A percentile compares a stretch with the other conserved stretches of the same genome.
These are phyloP conservation scores for Agrilus mali DNA, from an alignment of 2,888 invertebrate genomes.

Conservation along the genomic window DNA sequence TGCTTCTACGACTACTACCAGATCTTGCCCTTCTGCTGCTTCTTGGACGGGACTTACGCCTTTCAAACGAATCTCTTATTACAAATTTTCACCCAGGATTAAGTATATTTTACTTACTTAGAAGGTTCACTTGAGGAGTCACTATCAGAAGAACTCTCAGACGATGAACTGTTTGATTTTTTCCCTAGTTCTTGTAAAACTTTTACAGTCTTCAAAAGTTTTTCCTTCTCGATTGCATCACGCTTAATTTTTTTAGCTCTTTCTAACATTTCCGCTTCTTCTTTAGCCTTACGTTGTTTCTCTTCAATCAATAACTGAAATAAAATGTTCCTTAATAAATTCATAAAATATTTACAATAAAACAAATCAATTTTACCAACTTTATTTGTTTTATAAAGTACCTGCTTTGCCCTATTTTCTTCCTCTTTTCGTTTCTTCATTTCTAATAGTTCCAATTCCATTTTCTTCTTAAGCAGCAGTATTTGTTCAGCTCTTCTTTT, in stretches of 20 bases:
- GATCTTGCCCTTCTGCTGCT: conserved; percentile 12
- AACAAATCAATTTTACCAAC: neutral
- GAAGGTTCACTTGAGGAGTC: conserved; percentile 20
- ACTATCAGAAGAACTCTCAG: conserved; percentile 19
- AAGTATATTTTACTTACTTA: conserved; percentile 2
- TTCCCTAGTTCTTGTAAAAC: conserved; percentile 30
- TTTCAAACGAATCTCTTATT: conserved; percentile 7
- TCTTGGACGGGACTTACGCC: conserved; percentile 6
- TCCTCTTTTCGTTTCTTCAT: conserved; percentile 43
- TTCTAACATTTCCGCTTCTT: conserved; percentile 35
- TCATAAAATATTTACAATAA: conserved; percentile 15
- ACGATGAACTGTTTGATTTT: conserved; percentile 18
- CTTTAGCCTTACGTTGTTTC: conserved; percentile 33
- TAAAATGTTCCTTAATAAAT: neutral
- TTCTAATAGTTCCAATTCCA: conserved; percentile 44
- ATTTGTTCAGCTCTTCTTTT: conserved; percentile 36
- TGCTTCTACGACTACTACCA: conserved; percentile 14
- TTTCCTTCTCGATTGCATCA: conserved; percentile 33
- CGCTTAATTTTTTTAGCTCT: conserved; percentile 32
- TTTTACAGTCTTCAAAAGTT: conserved; percentile 31
- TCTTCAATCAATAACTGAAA: conserved; percentile 23
- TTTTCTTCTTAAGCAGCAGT: conserved; percentile 44
- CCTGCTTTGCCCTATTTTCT: conserved; percentile 21
- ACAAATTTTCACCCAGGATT: too few species aligned
- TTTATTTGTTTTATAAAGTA: neutral